phyloP scores from a whole-genome alignment of 2,113 vertebrate species.

The Dicerorhinus sumatrensis region DNA sequence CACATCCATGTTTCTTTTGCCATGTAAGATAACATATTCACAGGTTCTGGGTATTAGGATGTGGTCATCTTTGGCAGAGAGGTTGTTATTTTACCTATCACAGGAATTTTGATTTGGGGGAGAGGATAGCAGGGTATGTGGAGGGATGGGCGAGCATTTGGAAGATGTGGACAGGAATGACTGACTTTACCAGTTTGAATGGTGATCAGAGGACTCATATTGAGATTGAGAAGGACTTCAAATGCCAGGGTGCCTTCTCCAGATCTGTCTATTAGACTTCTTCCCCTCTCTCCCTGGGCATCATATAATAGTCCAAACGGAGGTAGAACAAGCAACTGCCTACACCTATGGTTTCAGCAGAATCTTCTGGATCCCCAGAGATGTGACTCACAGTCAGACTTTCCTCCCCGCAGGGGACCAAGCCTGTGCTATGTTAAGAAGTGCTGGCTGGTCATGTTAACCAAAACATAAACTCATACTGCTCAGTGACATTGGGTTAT shows the following conservation, averaged over 20 bases:
- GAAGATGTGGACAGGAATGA: background rate
- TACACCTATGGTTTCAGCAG: background rate
- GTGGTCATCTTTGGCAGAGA: background rate
- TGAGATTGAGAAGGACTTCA: background rate
- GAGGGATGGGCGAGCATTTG: background rate
- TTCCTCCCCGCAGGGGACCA: background rate
- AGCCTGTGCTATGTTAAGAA: background rate
- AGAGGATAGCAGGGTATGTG: background rate
- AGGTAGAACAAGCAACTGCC: too few relatives aligned
- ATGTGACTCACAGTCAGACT: background rate
- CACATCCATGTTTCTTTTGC: background rate
- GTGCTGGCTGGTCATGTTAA: background rate
- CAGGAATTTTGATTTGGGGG: background rate
- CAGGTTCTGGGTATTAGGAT: background rate
- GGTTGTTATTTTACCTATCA: background rate
- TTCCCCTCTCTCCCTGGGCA: background rate
- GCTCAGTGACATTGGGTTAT: background rate
- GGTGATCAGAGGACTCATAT: background rate
- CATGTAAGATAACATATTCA: background rate
- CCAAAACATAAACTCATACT: background rate
- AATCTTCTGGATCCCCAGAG: background rate
- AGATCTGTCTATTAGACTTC: background rate
- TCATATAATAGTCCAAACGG: background rate
- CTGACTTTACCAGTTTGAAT: background rate
- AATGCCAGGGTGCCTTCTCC: background rate